phyloP scores from a whole-genome alignment of 2,888 invertebrate species.

The Prosapia bicincta region DNA sequence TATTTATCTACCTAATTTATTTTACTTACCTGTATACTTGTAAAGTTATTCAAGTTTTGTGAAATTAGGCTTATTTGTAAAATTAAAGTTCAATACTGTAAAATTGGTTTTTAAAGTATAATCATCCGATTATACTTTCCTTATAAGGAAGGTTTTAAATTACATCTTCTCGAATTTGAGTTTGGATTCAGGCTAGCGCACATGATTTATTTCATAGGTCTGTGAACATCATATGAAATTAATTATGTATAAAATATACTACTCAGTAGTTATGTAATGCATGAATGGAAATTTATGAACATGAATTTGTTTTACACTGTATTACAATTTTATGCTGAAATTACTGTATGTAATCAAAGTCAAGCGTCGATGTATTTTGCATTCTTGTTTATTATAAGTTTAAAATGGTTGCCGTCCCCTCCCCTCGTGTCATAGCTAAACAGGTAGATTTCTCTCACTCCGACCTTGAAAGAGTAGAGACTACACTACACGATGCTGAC shows the following conservation, averaged over 20 bases:
- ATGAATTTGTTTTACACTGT: not conserved
- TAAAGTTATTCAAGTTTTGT: no score
- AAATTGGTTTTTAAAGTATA: no score
- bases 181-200: not conserved
- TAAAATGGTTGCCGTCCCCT: conserved; percentile 20
- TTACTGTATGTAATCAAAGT: no score
- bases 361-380: conserved; percentile 21
- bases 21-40: no score
- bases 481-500: conserved; percentile 4
- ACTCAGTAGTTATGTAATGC: no score
- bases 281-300: not conserved
- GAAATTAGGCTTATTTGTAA: no score
- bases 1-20: no score
- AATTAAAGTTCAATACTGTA: no score
- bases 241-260: not conserved
- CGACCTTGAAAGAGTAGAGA: conserved; percentile 17
- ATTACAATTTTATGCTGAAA: not conserved
- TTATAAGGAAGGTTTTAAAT: not conserved
- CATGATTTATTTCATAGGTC: not conserved
- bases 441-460: conserved; percentile 27
- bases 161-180: not conserved
- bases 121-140: no score
- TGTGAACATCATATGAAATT: not conserved
- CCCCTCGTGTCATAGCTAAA: conserved; percentile 24
- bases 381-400: conserved; percentile 24